Evolutionary conservation across 2,797 vertebrate genomes (phyloP), one percentile per base, ranked within the genome.

Genomic region (Acanthornis magna): DNA sequence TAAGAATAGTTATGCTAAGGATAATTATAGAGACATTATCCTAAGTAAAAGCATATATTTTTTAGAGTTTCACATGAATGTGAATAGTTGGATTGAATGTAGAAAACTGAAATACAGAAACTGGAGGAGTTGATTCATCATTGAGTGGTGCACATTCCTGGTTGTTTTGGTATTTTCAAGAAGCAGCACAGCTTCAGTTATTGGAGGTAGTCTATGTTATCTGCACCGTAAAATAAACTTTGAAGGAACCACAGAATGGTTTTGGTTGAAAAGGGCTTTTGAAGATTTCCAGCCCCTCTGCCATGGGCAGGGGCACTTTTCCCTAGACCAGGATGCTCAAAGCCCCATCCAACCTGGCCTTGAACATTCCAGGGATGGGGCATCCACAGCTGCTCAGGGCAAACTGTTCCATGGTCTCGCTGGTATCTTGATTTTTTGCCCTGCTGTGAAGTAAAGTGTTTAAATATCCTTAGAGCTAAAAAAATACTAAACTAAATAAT

Each of bases 311-410:
- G 26, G 54, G 38, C 26, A n/a, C 3, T 13, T 72, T 38, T 19
- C 26, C 10, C 30, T 26, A 51, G n/a, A 74, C 1, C 13, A 50
- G 5, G 13, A 7, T 71, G 26, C n/a, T 67, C 23, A 63, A 58
- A 65, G n/a, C 5, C 9, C 0, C 0, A 6, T 63, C 50, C 45
- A 57, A 1, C 15, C 22, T 55, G 45, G 3, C 4, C 45, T 26
- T 55, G 79, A 85, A 55, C 8, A 17, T 34, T 30, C 43, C n/a
- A 61, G 17, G 10, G 23, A 47, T 0, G 1, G 9, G 11, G 2
- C 10, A 57, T 21, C 45, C 27, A 30, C 16, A 45, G 1, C 26
- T 45, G 13, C 63, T 22, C 30, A 5, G 26, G 38, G 22, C 7
- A 74, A 8, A 18, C 8, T 51, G 30, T 50, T 22, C 26, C 26